Conservation (phyloP, 2,113 vertebrate genomes). For the Hystrix cristata region DNA sequence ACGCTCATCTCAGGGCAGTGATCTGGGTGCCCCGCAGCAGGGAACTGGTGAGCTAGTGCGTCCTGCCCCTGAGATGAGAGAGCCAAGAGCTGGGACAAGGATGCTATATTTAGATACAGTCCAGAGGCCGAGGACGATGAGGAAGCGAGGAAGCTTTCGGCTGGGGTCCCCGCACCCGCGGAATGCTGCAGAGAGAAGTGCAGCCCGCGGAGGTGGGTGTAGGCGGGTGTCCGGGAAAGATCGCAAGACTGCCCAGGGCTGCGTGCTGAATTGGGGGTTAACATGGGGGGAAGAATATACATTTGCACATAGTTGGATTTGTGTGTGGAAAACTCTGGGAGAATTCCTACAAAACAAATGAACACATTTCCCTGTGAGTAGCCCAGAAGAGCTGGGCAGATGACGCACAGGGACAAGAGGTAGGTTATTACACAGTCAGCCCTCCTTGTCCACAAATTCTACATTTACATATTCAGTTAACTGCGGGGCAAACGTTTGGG, state of each 20-base stretch:
- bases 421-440: not conserved
- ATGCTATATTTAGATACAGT: not conserved
- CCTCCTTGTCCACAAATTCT: not conserved
- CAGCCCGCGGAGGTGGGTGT: accelerated
- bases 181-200: not conserved
- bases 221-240: accelerated
- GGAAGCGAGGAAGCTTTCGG: too few relatives aligned
- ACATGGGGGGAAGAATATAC: not conserved
- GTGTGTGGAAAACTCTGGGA: not conserved
- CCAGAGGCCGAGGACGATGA: not conserved
- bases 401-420: too few relatives aligned
- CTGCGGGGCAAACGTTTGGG: not conserved
- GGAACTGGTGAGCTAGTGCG: not conserved
- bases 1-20: too few relatives aligned
- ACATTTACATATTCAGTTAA: not conserved
- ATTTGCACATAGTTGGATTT: not conserved
- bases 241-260: too few relatives aligned
- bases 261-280: not conserved
- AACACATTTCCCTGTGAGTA: not conserved
- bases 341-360: not conserved
- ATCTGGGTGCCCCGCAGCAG: not conserved
- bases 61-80: not conserved
- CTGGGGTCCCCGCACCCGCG: too few relatives aligned
- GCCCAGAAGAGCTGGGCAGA: not conserved
- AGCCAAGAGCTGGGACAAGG: not conserved